These are phyloP conservation scores for Sitophilus oryzae DNA, from an alignment of 1,140 invertebrate genomes.

Conservation along the genomic window DNA sequence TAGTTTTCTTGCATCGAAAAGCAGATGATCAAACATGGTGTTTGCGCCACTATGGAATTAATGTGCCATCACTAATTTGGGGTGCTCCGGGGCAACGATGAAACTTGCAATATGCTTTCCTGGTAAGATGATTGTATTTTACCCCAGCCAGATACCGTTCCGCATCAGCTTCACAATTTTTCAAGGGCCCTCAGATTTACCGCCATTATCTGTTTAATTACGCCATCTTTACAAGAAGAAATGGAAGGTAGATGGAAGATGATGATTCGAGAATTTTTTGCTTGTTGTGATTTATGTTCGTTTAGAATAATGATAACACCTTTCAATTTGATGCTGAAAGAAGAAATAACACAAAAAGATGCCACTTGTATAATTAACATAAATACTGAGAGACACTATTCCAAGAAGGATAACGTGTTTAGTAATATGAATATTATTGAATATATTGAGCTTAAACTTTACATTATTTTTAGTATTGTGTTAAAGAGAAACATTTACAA, in stretches of 20 bases:
- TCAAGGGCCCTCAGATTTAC: not conserved
- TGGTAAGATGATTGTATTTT: conserved; percentile 41
- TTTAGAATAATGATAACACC: no score
- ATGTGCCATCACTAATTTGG: conserved; percentile 44
- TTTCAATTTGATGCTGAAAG: no score
- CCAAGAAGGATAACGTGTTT: no score
- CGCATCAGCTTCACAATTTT: not conserved
- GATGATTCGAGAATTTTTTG: no score
- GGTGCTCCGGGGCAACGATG: conserved; percentile 33
- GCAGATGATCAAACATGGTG: conserved; percentile 42
- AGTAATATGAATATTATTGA: no score
- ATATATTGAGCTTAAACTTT: no score
- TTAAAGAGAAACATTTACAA: no score
- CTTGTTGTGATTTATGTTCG: no score
- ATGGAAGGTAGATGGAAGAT: not conserved
- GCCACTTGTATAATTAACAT: no score
- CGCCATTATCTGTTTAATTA: not conserved
- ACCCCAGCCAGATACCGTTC: conserved; percentile 5
- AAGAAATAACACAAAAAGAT: no score
- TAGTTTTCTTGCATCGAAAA: conserved; percentile 14
- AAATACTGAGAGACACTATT: no score
- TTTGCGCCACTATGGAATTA: conserved; percentile 42
- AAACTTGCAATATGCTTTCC: conserved; percentile 36
- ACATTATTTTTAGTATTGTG: no score
- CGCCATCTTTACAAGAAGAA: not conserved